Conservation (phyloP, 2,113 vertebrate genomes). For the Periophthalmodon schlosseri region DNA sequence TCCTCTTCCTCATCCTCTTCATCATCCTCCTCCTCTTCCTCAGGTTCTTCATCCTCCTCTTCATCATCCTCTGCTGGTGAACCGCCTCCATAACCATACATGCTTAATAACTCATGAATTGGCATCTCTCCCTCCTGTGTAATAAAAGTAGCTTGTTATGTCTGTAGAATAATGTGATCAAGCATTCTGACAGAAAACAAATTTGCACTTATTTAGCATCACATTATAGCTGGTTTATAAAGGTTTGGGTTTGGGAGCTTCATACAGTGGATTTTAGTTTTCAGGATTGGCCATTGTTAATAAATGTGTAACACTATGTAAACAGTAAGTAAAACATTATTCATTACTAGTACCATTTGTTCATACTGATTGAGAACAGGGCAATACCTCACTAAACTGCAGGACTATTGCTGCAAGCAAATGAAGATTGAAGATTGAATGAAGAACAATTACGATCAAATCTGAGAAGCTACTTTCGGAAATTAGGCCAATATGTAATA, state of each 20-base stretch:
- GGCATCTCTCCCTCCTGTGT: constrained; percentile 95
- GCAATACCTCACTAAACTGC: no score
- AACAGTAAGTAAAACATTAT: neutral
- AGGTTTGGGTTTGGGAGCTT: neutral
- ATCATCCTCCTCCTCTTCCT: constrained; percentile 88
- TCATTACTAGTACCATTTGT: no score
- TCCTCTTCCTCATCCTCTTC: constrained; percentile 86
- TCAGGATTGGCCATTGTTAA: no score
- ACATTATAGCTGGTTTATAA: neutral
- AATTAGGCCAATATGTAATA: no score
- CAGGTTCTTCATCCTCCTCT: constrained; percentile 83
- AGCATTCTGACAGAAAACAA: neutral
- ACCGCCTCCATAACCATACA: constrained; percentile 89
- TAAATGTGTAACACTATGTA: no score
- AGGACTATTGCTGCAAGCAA: no score
- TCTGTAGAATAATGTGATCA: neutral
- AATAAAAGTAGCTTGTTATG: constrained; percentile 8
- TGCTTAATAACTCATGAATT: constrained; percentile 92
- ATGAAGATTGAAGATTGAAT: no score
- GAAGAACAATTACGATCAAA: no score
- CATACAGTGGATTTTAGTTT: no score
- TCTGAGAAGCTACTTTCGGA: no score
- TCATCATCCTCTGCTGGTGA: constrained; percentile 86
- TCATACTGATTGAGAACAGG: no score
- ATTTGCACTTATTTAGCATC: neutral